These are phyloP conservation scores for Xyrauchen texanus DNA, from an alignment of 2,113 vertebrate genomes.

Conservation along the genomic window DNA sequence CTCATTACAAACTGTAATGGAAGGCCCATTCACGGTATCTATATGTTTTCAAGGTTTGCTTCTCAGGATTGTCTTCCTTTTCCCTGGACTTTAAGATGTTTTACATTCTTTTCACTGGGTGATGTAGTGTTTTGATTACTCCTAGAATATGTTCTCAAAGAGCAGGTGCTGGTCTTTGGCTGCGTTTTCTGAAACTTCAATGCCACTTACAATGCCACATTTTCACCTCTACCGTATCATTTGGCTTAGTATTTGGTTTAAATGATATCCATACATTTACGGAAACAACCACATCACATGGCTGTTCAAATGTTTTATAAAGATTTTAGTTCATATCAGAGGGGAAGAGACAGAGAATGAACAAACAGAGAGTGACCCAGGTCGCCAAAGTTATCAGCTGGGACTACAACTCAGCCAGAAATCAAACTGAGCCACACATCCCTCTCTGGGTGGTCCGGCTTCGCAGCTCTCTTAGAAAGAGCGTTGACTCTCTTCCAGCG, in stretches of 20 bases:
- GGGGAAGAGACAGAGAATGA: constrained; percentile 28
- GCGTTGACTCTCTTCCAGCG: constrained; percentile 63
- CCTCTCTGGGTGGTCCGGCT: constrained; percentile 72
- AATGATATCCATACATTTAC: not conserved
- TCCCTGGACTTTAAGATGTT: not conserved
- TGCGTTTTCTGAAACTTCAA: not conserved
- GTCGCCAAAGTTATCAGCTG: constrained; percentile 36
- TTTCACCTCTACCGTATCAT: not conserved
- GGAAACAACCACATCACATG: not conserved
- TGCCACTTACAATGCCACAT: not conserved
- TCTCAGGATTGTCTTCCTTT: not conserved
- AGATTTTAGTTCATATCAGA: not conserved
- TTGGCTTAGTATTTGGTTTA: not conserved
- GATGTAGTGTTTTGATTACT: not conserved
- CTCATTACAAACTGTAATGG: no score
- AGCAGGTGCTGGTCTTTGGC: not conserved
- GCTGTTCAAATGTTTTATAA: constrained; percentile 3
- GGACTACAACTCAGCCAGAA: constrained; percentile 45
- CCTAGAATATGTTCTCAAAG: not conserved
- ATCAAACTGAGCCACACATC: constrained; percentile 58
- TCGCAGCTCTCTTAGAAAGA: constrained; percentile 52
- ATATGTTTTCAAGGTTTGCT: no score
- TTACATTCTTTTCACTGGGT: not conserved
- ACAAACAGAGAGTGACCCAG: constrained; percentile 12
- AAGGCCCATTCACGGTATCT: no score